A percentile compares a stretch with the other conserved stretches of the same genome.
These are phyloP conservation scores for Adela reaumurella DNA, from an alignment of 2,888 invertebrate genomes.

Conservation along the genomic window DNA sequence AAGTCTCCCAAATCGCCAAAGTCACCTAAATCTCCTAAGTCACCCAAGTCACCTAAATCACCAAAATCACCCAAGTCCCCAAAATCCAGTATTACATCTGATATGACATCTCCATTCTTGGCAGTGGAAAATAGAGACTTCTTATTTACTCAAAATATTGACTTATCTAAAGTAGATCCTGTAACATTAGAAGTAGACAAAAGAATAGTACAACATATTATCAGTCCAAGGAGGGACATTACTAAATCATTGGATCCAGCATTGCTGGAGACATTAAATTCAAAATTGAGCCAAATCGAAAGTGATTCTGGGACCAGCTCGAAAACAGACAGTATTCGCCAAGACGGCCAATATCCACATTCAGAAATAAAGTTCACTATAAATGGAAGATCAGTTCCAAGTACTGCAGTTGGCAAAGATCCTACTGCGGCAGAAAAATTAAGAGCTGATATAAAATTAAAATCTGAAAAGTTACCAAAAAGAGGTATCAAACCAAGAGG, in stretches of 20 bases:
- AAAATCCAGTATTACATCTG: conserved; percentile 36
- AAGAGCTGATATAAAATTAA: conserved; percentile 50
- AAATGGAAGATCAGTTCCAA: conserved; percentile 41
- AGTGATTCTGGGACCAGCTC: conserved; percentile 74
- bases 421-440: conserved; percentile 46
- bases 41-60: conserved; percentile 60
- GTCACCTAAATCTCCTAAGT: conserved; percentile 63
- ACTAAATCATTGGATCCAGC: conserved; percentile 66
- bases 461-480: conserved; percentile 62
- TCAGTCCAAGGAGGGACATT: conserved; percentile 69
- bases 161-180: conserved; percentile 70
- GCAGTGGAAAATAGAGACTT: conserved; percentile 59
- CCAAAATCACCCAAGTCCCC: conserved; percentile 56
- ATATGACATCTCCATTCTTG: conserved; percentile 40
- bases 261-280: conserved; percentile 64
- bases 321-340: conserved; percentile 64
- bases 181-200: conserved; percentile 69
- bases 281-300: conserved; percentile 71
- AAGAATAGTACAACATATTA: conserved; percentile 59
- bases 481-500: conserved; percentile 26
- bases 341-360: conserved; percentile 52
- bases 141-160: conserved; percentile 71
- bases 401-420: conserved; percentile 39
- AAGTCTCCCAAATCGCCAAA: conserved; percentile 55
- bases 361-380: conserved; percentile 49